Base-by-base conservation (phyloP, 2,888 invertebrate genomes). In the Tholera decimalis region DNA sequence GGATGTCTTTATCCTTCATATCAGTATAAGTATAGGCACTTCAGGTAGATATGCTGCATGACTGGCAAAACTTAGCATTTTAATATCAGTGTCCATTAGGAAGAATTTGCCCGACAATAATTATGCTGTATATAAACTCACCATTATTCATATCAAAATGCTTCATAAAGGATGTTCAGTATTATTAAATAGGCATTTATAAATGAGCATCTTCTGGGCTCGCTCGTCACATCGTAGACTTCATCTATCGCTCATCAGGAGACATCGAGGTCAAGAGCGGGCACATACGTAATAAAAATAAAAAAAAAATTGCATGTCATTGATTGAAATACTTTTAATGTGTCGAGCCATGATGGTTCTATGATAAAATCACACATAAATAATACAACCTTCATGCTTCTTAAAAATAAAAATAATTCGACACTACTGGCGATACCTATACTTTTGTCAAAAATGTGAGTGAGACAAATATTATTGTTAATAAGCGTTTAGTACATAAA, bases 401-500 rank as follows among this genome's bases (percentile, higher is more conserved):
- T 20, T 26, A n/a, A 9, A 44, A 41, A 41, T 35, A n/a, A n/a
- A n/a, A n/a, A n/a, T n/a, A n/a, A n/a, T n/a, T n/a, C n/a, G n/a
- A n/a, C n/a, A n/a, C n/a, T n/a, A n/a, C n/a, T n/a, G n/a, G n/a
- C n/a, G n/a, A n/a, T n/a, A n/a, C n/a, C 1, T 33, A 24, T 26
- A n/a, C 11, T 24, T 30, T 18, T 30, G 2, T 46, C 4, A n/a
- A 39, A 9, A 56, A 28, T 6, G 3, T 30, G 13, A 43, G 2
- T 39, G 37, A 41, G 3, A 9, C 30, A 15, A 26, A 13, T 30
- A 22, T 13, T 8, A n/a, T 39, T 18, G 26, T 22, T 7, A n/a
- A 28, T 30, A 39, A 9, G 44, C 26, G 33, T 24, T 55, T 44
- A 37, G 9, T 24, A n/a, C n/a, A 37, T 37, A 24, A 50, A 66